A percentile compares a stretch with the other conserved stretches of the same genome.
Conservation (phyloP, 2,797 vertebrate genomes). For the Pempheris klunzingeri region DNA sequence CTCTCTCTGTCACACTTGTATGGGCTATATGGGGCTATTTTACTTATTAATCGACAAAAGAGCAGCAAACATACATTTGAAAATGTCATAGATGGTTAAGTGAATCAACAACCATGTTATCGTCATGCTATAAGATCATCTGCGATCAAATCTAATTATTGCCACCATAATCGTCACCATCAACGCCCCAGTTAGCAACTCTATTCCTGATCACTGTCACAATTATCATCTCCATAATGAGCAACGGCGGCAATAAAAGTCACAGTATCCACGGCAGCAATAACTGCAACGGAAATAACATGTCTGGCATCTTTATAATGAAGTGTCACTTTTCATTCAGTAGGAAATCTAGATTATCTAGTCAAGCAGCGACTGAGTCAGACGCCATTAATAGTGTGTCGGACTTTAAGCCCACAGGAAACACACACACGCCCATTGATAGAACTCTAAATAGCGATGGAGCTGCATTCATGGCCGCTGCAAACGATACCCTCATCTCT, state of each 20-base stretch:
- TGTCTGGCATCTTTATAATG: conserved; percentile 22
- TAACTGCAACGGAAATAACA: conserved; percentile 17
- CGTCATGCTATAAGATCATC: conserved; percentile 20
- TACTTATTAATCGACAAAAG: conserved; percentile 7
- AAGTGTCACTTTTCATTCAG: conserved; percentile 45
- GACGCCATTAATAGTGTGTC: conserved; percentile 9
- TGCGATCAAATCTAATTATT: conserved; percentile 27
- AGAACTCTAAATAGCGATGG: conserved; percentile 12
- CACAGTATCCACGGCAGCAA: background rate
- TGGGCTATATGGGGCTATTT: background rate
- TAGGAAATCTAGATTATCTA: conserved; percentile 17
- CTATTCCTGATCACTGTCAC: conserved; percentile 22
- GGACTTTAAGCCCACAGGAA: conserved; percentile 31
- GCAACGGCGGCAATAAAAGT: conserved; percentile 13
- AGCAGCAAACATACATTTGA: conserved; percentile 6
- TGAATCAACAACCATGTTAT: conserved; percentile 7
- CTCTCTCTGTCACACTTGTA: background rate
- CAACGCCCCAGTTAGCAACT: conserved; percentile 4
- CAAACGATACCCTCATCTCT: conserved; percentile 1
- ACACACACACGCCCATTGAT: conserved; percentile 13
- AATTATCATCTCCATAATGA: conserved; percentile 16
- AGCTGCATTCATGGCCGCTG: conserved; percentile 43
- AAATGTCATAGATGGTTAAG: conserved; percentile 14
- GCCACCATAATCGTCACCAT: background rate
- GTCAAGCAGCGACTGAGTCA: conserved; percentile 3